phyloP scores from a whole-genome alignment of 2,888 invertebrate genomes.

The Eupithecia insigniata region DNA sequence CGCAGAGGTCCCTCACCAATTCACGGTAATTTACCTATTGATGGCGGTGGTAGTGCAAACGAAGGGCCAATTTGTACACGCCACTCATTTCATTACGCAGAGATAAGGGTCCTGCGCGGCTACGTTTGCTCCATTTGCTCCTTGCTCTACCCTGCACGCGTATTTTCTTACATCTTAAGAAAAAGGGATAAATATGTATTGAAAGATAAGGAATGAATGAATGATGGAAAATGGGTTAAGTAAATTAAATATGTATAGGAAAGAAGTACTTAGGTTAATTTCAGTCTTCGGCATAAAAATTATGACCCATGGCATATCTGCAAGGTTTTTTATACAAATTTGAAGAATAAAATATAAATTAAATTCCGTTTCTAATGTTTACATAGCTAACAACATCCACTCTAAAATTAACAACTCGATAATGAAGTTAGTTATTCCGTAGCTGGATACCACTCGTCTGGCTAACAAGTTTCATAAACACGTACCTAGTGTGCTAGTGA shows the following conservation, averaged over 20 bases:
- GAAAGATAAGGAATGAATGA: no score
- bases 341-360: not conserved
- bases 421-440: constrained; percentile 35
- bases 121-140: constrained; percentile 58
- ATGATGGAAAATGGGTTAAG: no score
- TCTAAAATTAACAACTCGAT: constrained; percentile 14
- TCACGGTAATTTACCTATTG: constrained; percentile 53
- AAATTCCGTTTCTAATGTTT: not conserved
- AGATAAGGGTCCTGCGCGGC: constrained; percentile 72
- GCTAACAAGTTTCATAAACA: constrained; percentile 40
- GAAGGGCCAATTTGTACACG: constrained; percentile 67
- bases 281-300: not conserved
- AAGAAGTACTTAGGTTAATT: no score
- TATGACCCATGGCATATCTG: not conserved
- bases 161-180: constrained; percentile 13
- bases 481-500: constrained; percentile 38
- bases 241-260: no score
- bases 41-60: constrained; percentile 58
- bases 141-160: constrained; percentile 10
- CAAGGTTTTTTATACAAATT: not conserved
- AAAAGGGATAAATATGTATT: constrained; percentile 1
- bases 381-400: constrained; percentile 5
- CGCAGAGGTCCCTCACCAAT: constrained; percentile 57
- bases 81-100: constrained; percentile 76
- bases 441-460: constrained; percentile 35